A percentile compares a stretch with the other conserved stretches of the same genome.
These are phyloP conservation scores for Rhegmatorhina hoffmannsi DNA, from an alignment of 2,113 vertebrate genomes.

Conservation along the genomic window DNA sequence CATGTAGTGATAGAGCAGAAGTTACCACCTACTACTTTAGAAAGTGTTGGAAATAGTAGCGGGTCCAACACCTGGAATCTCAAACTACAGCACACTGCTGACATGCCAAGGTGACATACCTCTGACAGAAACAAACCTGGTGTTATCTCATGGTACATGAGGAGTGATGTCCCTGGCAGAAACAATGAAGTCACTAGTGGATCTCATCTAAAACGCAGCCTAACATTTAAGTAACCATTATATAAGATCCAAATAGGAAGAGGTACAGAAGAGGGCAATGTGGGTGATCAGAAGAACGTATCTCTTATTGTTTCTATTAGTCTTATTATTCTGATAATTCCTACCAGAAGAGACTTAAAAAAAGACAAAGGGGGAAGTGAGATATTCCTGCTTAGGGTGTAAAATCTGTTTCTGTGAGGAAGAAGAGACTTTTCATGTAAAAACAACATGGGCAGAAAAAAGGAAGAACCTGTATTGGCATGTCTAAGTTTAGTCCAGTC, in stretches of 20 bases:
- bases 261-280: accelerated
- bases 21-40: not conserved
- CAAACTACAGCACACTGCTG: accelerated
- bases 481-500: not conserved
- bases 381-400: not conserved
- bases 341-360: not conserved
- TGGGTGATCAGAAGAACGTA: not conserved
- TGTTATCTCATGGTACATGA: not conserved
- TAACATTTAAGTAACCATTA: not conserved
- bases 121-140: not conserved
- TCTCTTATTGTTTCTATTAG: not conserved
- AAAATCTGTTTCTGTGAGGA: not conserved
- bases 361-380: not conserved
- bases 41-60: not conserved
- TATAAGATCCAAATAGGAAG: not conserved
- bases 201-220: not conserved
- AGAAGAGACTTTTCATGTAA: not conserved
- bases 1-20: not conserved
- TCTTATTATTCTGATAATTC: not conserved
- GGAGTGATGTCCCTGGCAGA: not conserved
- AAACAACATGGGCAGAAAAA: not conserved
- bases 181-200: not conserved
- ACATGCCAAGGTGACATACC: not conserved
- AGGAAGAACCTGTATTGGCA: not conserved
- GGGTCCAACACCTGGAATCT: not conserved